Percentiles rank a stretch among this genome's conserved stretches.
Evolutionary conservation across 2,113 vertebrate species (phyloP).

Genomic region (Myxocyprinus asiaticus): DNA sequence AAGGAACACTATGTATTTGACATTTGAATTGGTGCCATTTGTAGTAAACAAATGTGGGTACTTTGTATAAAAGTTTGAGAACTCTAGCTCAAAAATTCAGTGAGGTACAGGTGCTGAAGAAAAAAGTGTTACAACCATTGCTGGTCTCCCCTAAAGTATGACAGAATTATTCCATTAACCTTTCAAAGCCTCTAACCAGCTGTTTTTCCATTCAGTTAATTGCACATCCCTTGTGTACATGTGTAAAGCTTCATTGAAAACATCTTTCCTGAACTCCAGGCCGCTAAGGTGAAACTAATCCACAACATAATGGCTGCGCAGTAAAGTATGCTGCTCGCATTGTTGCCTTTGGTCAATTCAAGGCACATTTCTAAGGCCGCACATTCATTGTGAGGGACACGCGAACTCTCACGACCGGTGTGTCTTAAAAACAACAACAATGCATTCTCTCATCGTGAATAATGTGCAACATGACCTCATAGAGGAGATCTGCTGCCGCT

Average conservation of each 20-base stretch:
- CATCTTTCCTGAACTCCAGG: slow-evolving; percentile 30
- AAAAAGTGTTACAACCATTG: too few species aligned
- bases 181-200: slow-evolving; percentile 23
- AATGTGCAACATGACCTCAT: slow-evolving; percentile 76
- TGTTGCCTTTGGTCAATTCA: slow-evolving; percentile 74
- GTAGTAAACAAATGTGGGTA: too few species aligned
- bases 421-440: slow-evolving; percentile 79
- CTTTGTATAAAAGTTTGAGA: too few species aligned
- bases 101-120: too few species aligned
- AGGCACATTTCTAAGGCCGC: slow-evolving; percentile 74
- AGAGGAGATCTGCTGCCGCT: slow-evolving; percentile 72
- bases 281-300: slow-evolving; percentile 72
- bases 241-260: slow-evolving; percentile 50
- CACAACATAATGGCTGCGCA: slow-evolving; percentile 64
- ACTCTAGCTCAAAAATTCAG: too few species aligned
- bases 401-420: slow-evolving; percentile 69
- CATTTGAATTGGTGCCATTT: too few species aligned
- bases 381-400: slow-evolving; percentile 68
- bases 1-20: too few species aligned
- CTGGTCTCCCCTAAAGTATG: too few species aligned
- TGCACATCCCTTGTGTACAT: neutral
- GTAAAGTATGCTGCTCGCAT: slow-evolving; percentile 68
- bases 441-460: slow-evolving; percentile 76
- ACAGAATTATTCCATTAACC: too few species aligned
- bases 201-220: neutral